Conservation (phyloP, 2,888 invertebrate species). For the Cheilosia variabilis region DNA sequence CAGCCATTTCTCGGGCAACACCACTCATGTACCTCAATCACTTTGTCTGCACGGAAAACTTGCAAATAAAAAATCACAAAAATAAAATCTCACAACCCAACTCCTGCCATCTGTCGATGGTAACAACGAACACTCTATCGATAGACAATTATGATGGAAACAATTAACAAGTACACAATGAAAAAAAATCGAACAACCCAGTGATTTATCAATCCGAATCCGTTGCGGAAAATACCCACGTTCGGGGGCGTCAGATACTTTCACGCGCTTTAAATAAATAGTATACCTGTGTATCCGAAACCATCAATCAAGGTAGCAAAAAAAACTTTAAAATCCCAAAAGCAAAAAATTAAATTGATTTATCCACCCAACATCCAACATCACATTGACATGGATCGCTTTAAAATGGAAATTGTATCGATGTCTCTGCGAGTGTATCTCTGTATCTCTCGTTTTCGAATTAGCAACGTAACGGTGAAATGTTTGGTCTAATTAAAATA, state of each 20-base stretch:
- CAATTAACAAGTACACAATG: neutral
- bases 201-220: neutral
- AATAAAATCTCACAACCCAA: too few relatives aligned
- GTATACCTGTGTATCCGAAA: neutral
- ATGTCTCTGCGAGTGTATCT: neutral
- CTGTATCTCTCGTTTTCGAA: conserved; percentile 4
- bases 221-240: neutral
- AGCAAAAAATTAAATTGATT: neutral
- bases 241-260: neutral
- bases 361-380: neutral
- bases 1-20: too few relatives aligned
- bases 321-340: neutral
- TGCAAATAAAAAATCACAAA: too few relatives aligned
- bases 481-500: conserved; percentile 17
- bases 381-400: neutral
- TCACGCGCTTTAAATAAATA: neutral
- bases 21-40: too few relatives aligned
- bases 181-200: neutral
- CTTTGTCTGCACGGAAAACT: too few relatives aligned
- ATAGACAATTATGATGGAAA: neutral
- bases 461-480: conserved; percentile 25
- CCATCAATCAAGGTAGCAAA: neutral
- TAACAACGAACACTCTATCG: too few relatives aligned
- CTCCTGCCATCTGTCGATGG: too few relatives aligned
- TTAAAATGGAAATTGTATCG: conserved; percentile 1